These are phyloP conservation scores for Drosophila bipectinata DNA, from an alignment of 1,140 invertebrate genomes.

Conservation along the genomic window DNA sequence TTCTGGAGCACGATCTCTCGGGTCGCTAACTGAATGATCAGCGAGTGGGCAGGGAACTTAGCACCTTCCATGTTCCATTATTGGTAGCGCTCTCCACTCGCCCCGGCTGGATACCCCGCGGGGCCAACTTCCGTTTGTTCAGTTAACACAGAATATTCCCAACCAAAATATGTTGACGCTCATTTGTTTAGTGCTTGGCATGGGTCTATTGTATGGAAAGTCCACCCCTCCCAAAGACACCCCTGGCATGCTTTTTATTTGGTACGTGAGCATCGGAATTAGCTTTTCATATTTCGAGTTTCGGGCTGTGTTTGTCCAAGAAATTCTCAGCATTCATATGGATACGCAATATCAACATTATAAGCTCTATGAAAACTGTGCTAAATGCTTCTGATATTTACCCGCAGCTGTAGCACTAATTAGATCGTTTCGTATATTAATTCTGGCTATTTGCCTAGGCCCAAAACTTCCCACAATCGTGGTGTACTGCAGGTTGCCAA, in stretches of 20 bases:
- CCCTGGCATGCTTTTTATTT: constrained; percentile 55
- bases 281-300: constrained; percentile 37
- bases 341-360: constrained; percentile 29
- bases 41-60: constrained; percentile 27
- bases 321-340: constrained; percentile 56
- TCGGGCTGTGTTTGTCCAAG: constrained; percentile 45
- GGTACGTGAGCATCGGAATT: constrained; percentile 70
- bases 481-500: background rate
- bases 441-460: constrained; percentile 53
- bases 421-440: constrained; percentile 42
- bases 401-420: constrained; percentile 58
- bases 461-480: constrained; percentile 69
- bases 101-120: constrained; percentile 27
- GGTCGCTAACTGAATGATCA: constrained; percentile 56
- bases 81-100: constrained; percentile 10
- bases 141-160: constrained; percentile 36
- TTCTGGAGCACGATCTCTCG: constrained; percentile 49
- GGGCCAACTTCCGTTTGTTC: constrained; percentile 61
- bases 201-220: constrained; percentile 37
- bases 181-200: constrained; percentile 54
- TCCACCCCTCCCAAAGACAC: constrained; percentile 1
- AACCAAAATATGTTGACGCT: constrained; percentile 55
- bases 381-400: constrained; percentile 68
- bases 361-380: constrained; percentile 65
- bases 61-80: constrained; percentile 56